These are phyloP conservation scores for Rostratula benghalensis DNA, from an alignment of 2,113 vertebrate genomes.

Conservation along the genomic window DNA sequence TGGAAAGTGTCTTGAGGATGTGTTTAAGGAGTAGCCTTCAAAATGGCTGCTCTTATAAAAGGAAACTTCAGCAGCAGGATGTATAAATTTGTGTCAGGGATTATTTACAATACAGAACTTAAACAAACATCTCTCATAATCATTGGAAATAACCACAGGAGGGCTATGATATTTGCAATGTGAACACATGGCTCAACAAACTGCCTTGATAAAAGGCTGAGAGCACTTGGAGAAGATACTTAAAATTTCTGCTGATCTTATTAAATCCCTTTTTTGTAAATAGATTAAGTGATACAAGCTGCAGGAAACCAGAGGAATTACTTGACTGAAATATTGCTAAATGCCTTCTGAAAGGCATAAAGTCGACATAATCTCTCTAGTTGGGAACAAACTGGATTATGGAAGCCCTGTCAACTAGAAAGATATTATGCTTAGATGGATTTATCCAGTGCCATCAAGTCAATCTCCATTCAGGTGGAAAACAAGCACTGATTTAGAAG, in stretches of 20 bases:
- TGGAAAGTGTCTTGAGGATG: background rate
- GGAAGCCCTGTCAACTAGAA: background rate
- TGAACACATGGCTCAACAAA: background rate
- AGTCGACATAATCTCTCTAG: background rate
- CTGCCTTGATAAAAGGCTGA: background rate
- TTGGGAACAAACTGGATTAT: background rate
- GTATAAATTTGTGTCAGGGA: background rate
- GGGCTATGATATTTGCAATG: background rate
- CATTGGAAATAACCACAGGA: background rate
- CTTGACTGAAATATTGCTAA: background rate
- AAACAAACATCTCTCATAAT: background rate
- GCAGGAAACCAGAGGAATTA: background rate
- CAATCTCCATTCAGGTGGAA: background rate
- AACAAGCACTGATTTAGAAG: background rate
- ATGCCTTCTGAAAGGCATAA: background rate
- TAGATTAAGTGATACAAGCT: background rate
- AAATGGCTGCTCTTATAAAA: background rate
- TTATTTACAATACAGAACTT: background rate
- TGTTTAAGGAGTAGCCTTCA: background rate
- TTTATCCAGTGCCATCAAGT: background rate
- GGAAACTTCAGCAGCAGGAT: background rate
- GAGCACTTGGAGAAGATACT: background rate
- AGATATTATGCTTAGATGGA: background rate
- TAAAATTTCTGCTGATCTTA: background rate
- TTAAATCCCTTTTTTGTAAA: background rate